phyloP scores from a whole-genome alignment of 2,113 vertebrate genomes.

The Labeo rohita region DNA sequence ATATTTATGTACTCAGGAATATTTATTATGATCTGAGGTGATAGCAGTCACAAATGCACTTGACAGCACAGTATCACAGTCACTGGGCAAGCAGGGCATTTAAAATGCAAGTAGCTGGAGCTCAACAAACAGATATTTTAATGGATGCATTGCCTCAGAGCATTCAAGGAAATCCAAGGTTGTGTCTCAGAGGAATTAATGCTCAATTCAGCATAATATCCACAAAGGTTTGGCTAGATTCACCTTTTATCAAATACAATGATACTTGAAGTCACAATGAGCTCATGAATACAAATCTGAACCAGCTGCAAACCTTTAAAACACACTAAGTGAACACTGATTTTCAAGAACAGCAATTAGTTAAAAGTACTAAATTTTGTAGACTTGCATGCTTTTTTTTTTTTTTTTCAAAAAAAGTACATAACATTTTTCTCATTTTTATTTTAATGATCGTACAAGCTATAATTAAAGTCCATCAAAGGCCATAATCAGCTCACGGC shows the following conservation, averaged over 20 bases:
- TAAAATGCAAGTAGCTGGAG: neutral
- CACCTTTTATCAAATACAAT: neutral
- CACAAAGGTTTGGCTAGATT: neutral
- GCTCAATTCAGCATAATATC: neutral
- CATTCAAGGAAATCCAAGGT: neutral
- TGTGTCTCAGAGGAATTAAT: neutral
- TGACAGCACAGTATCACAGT: neutral
- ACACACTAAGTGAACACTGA: neutral
- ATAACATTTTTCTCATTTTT: no score
- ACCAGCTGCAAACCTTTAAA: neutral
- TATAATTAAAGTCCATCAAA: no score
- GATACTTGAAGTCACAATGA: neutral
- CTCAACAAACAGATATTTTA: neutral
- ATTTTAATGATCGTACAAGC: no score
- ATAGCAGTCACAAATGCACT: no score
- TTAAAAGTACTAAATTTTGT: no score
- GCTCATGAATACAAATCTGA: neutral
- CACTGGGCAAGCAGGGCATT: neutral
- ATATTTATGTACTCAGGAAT: no score
- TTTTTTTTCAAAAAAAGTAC: no score
- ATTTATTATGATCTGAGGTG: neutral
- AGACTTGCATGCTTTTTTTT: no score
- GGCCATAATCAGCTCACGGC: no score
- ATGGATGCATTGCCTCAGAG: neutral
- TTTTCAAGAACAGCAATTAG: no score